Percentiles rank a stretch among this genome's conserved stretches.
phyloP scores from a whole-genome alignment of 2,797 vertebrate species.

The Heliangelus exortis region DNA sequence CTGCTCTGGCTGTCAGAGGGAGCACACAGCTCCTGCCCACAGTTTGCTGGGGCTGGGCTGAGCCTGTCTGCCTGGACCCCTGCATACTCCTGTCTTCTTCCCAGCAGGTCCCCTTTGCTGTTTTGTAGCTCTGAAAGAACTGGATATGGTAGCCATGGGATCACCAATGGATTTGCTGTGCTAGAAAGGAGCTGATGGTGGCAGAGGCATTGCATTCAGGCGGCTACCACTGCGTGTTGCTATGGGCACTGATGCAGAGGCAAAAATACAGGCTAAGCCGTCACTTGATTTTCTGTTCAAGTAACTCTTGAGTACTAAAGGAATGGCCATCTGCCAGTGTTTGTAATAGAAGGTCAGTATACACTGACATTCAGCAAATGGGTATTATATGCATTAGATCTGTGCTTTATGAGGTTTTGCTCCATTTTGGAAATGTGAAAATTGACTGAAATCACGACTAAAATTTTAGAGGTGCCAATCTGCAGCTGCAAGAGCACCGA shows the following conservation, averaged over 20 bases:
- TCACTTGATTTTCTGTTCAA: constrained; percentile 64
- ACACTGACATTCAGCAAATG: constrained; percentile 68
- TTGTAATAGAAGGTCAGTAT: constrained; percentile 72
- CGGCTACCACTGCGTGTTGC: constrained; percentile 40
- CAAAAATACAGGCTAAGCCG: constrained; percentile 29
- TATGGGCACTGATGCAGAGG: constrained; percentile 53
- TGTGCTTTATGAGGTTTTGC: constrained; percentile 54
- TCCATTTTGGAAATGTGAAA: constrained; percentile 50
- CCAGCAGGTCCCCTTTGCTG: neutral
- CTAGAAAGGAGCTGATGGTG: constrained; percentile 28
- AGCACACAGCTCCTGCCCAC: neutral
- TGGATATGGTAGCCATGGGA: neutral
- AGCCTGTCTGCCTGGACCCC: neutral
- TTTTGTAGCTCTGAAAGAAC: constrained; percentile 3
- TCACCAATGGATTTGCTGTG: constrained; percentile 5
- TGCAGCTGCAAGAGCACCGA: neutral
- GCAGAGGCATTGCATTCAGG: neutral
- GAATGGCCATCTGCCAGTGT: constrained; percentile 77
- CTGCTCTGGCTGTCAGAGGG: fast-evolving
- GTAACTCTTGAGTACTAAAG: constrained; percentile 64
- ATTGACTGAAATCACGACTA: constrained; percentile 33
- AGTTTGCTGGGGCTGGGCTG: neutral
- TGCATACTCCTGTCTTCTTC: neutral
- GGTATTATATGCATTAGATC: constrained; percentile 38
- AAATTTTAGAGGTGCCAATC: constrained; percentile 41